phyloP scores from a whole-genome alignment of 2,797 vertebrate genomes.

The Galago senegalensis region DNA sequence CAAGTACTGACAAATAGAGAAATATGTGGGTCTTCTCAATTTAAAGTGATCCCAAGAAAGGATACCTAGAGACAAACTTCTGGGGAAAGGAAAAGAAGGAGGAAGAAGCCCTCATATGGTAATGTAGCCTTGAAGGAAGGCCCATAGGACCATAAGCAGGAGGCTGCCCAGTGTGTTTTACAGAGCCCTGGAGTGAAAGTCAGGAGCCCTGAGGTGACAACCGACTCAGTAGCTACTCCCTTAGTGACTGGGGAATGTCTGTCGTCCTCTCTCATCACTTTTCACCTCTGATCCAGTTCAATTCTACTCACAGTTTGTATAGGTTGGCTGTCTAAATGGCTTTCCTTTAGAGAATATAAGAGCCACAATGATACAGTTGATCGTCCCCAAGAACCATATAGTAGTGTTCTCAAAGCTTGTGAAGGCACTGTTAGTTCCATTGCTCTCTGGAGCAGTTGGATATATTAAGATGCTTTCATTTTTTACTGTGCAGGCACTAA shows the following conservation, averaged over 20 bases:
- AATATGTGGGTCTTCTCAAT: background rate
- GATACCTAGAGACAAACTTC: background rate
- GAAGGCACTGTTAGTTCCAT: slow-evolving; percentile 71
- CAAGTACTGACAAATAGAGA: background rate
- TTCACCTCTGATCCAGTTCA: background rate
- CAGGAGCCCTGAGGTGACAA: background rate
- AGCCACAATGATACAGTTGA: slow-evolving; percentile 90
- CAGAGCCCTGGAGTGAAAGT: background rate
- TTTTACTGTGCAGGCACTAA: slow-evolving; percentile 85
- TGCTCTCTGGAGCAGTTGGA: background rate
- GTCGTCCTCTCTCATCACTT: background rate
- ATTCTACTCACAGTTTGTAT: slow-evolving; percentile 91
- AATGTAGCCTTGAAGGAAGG: background rate
- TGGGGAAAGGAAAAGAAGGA: background rate
- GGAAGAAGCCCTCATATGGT: background rate
- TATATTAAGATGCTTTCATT: slow-evolving; percentile 53
- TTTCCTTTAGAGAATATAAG: slow-evolving; percentile 91
- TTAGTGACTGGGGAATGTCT: background rate
- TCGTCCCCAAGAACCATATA: slow-evolving; percentile 90
- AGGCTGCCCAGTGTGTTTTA: background rate
- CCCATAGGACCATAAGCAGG: background rate
- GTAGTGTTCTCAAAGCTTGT: slow-evolving; percentile 91
- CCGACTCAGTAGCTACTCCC: background rate
- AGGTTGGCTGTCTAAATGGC: slow-evolving; percentile 90
- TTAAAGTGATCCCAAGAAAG: background rate